Conservation (phyloP, 2,888 invertebrate species). For the Macaria notata region DNA sequence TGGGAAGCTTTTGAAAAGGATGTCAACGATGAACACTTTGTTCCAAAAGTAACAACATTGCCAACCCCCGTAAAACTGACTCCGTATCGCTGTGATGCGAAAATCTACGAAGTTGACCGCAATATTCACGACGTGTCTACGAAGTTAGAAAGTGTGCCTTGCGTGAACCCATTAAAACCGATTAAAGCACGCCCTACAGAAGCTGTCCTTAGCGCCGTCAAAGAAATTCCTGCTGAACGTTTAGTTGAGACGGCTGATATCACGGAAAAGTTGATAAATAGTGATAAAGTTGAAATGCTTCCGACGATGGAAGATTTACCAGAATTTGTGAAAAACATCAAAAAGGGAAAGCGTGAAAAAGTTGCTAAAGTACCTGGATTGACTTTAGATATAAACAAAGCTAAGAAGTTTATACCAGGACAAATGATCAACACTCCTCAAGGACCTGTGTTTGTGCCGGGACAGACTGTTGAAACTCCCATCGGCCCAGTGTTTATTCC, state of each 20-base stretch:
- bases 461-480: constrained; percentile 87
- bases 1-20: constrained; percentile 85
- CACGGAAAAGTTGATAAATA: constrained; percentile 80
- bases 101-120: constrained; percentile 74
- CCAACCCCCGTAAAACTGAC: constrained; percentile 75
- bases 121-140: constrained; percentile 78
- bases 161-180: constrained; percentile 83
- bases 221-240: constrained; percentile 80
- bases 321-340: constrained; percentile 83
- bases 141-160: constrained; percentile 83
- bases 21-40: constrained; percentile 70
- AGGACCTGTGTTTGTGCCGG: constrained; percentile 88
- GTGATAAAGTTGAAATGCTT: constrained; percentile 79
- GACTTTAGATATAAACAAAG: constrained; percentile 84
- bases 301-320: constrained; percentile 85
- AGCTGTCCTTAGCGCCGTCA: constrained; percentile 69
- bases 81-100: constrained; percentile 76
- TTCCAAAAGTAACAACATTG: constrained; percentile 68
- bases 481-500: constrained; percentile 87
- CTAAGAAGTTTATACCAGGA: constrained; percentile 86
- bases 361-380: constrained; percentile 85
- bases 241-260: constrained; percentile 83
- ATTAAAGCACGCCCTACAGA: constrained; percentile 76
- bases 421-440: constrained; percentile 87
- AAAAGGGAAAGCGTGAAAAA: constrained; percentile 81